Evolutionary conservation across 2,113 vertebrate species (phyloP).

Genomic region (Acanthochromis polyacanthus): DNA sequence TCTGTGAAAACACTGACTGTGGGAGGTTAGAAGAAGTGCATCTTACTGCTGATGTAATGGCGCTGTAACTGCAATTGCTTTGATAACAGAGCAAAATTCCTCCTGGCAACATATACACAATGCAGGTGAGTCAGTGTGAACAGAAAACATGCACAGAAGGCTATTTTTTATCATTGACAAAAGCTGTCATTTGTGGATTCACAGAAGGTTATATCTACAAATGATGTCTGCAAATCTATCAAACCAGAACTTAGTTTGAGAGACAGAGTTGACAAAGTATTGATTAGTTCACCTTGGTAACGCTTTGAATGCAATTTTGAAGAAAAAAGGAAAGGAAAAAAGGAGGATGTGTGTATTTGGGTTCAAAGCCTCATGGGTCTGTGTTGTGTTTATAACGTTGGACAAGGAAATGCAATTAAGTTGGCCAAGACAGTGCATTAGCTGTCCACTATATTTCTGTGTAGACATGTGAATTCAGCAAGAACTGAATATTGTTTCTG

Average conservation of each 20-base stretch:
- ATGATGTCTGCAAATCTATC: not conserved
- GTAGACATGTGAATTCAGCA: slow-evolving; percentile 33
- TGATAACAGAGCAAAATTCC: slow-evolving; percentile 28
- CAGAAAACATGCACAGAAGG: not conserved
- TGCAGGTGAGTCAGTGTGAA: slow-evolving; percentile 35
- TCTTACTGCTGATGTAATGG: slow-evolving; percentile 44
- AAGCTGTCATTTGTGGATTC: not conserved
- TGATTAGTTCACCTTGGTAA: slow-evolving; percentile 61
- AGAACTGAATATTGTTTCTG: slow-evolving; percentile 18
- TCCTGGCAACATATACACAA: slow-evolving; percentile 18
- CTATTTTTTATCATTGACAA: slow-evolving; percentile 1
- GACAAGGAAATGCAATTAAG: slow-evolving; percentile 47
- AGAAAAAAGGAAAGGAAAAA: slow-evolving; percentile 1
- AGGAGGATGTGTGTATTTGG: slow-evolving; percentile 33
- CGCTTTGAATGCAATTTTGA: slow-evolving; percentile 60
- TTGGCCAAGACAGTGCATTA: slow-evolving; percentile 57
- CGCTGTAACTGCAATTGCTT: slow-evolving; percentile 31
- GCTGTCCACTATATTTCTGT: slow-evolving; percentile 46
- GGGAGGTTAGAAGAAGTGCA: slow-evolving; percentile 31
- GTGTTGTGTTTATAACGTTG: slow-evolving; percentile 49
- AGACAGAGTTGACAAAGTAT: slow-evolving; percentile 56
- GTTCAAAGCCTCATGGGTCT: slow-evolving; percentile 36
- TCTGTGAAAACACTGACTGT: slow-evolving; percentile 15
- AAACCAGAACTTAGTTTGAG: slow-evolving; percentile 31
- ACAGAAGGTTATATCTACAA: slow-evolving; percentile 21